Base-by-base conservation (phyloP, 2,113 vertebrate genomes). In the Lophura nycthemera region DNA sequence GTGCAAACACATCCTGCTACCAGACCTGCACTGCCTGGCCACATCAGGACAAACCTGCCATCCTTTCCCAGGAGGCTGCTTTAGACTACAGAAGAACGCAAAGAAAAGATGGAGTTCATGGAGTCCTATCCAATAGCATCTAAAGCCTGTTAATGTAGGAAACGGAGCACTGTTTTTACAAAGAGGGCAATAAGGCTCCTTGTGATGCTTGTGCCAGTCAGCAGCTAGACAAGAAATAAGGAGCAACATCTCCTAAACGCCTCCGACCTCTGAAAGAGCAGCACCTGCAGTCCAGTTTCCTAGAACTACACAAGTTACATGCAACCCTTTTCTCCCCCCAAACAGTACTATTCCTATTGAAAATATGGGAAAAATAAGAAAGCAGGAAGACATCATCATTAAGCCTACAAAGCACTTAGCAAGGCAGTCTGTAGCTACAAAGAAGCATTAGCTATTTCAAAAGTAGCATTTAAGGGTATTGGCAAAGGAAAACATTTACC, bases 401-500 rank as follows among this genome's bases (percentile, higher is more conserved):
- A 25, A 66, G 34, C 40, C 40, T 50, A 27, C 11, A 25, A n/a
- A 91, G 21, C 20, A 65, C 80, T 29, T 54, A 59, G 34, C 8
- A 25, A 17, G 5, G 32, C 21, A 84, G 48, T 38, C 75, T 61
- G 4, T 21, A 59, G 21, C 40, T 89, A 30, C 13, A 40, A 45
- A 80, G 81, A 40, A 27, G 16, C 29, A 18, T 30, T 10, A 29
- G 61, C 36, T 40, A 11, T 11, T 40, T 40, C 24, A 63, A 27
- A 38, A 63, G 60, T 5, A 29, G 22, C 19, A 47, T 12, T 43
- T 34, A 75, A 61, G 83, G 20, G 4, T 17, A 50, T 11, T 21
- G 91, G 78, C 13, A 88, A 19, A 95, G 30, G 47, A 63, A 67
- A 95, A 87, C 7, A 27, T 95, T 98, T 97, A 99, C 99, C 98